Base-by-base conservation (phyloP, 2,797 vertebrate species). In the Bryconaethiops microstoma region DNA sequence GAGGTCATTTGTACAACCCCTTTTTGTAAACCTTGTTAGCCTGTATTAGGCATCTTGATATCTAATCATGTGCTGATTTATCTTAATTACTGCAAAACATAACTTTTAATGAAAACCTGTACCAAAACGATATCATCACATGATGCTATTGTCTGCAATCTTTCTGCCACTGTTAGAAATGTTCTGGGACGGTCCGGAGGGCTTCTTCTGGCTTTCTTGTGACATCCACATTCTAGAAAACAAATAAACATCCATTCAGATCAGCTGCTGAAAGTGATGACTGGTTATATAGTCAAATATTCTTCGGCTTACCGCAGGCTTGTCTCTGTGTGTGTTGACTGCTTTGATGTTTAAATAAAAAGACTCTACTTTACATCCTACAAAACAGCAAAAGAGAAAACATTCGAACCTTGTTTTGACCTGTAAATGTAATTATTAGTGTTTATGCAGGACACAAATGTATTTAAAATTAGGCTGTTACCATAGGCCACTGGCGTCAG, bases 401-500 rank as follows among this genome's bases (percentile, higher is more conserved):
- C 48, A 57, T 64, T 1, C 10, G 29, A 29, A 29, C 29, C 29
- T 29, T 45, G 2, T 16, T 14, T 19, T 5, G 5, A n/a, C n/a
- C 57, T 60, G 21, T 45, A 68, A 29, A 78, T 45, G 42, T 45
- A 45, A 7, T 45, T 45, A 45, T 50, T 50, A 50, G 48, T 50
- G 9, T 50, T 50, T 7, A 42, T 50, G 10, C 48, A 50, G 48
- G 8, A 13, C 48, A 71, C 62, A 42, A 29, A 35, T 23, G 10
- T 50, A 14, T 40, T 42, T 59, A 23, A 23, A 23, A 59, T 35
- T 10, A 50, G 60, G 14, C 62, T 16, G 35, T 17, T 57, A 94
- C 93, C 93, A 2, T 93, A 96, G 48, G 96, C 96, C 84, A 96
- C 88, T 0, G 95, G 96, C 23, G 96, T 97, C 85, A 97, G 94